Base-by-base conservation (phyloP, 2,113 vertebrate genomes). In the Argyrosomus japonicus region DNA sequence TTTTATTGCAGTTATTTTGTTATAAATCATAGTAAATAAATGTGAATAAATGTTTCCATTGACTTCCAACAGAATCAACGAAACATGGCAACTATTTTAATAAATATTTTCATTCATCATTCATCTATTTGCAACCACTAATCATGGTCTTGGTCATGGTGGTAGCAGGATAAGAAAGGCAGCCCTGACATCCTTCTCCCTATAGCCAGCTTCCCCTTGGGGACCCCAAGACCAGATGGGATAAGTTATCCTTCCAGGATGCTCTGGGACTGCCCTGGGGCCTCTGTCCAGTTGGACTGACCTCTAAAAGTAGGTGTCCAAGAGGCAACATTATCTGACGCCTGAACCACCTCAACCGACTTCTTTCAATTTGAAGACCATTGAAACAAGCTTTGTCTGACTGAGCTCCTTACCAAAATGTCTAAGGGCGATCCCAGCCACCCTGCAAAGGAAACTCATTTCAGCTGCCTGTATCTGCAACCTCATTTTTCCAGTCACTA, bases 191-290 rank as follows among this genome's bases (percentile, higher is more conserved):
- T 29, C 17, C 5, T 17, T 3, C 60, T 56, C 67, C 19, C 18
- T 25, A 9, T 40, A 29, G 23, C 56, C 23, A 68, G 18, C 47
- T n/a, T 17, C 53, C 63, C 67, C 29, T 21, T 21, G 43, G 50
- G 67, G 21, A 83, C 45, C 29, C 57, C 18, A 13, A 60, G 47
- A 45, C 57, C 80, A 79, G 64, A 85, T 58, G 56, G 76, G 36
- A 56, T 65, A 77, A 48, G 68, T 65, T 54, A 60, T 83, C 40
- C 83, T 48, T 63, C 12, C 23, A 68, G 72, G 36, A 1, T 23
- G 79, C 79, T 54, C 71, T 8, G 23, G 54, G 79, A 23, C 65
- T 57, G 56, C 48, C 78, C 45, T 0, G 1, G 8, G 45, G 67
- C 50, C 23, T 32, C 9, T 18, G 64, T 62, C 43, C 19, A 48